Percentiles rank a stretch among this genome's conserved stretches.
Conservation (phyloP, 2,888 invertebrate genomes). For the Entomobrya multifasciata region DNA sequence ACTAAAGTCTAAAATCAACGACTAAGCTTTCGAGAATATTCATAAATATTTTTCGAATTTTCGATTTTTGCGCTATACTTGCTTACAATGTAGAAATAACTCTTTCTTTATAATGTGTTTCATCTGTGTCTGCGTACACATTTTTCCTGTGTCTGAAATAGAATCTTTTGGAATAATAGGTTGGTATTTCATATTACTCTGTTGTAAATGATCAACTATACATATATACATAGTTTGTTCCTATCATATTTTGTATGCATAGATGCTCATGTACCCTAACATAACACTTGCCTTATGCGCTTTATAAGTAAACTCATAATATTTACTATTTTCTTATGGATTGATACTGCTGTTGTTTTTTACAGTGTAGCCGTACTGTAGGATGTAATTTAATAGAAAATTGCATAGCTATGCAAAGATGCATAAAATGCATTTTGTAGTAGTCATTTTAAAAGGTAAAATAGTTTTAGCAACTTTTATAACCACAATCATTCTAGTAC, state of each 20-base stretch:
- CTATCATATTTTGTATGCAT: not conserved
- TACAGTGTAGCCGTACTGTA: too few species aligned
- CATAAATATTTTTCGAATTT: not conserved
- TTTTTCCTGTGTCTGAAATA: not conserved
- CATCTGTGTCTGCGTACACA: conserved; percentile 27
- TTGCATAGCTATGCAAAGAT: conserved; percentile 12
- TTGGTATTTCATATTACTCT: conserved; percentile 22
- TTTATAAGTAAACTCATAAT: too few species aligned
- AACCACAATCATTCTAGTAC: too few species aligned
- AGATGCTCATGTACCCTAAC: not conserved
- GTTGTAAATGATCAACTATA: conserved; percentile 5
- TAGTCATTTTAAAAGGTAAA: not conserved
- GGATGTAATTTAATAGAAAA: too few species aligned
- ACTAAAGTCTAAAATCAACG: too few species aligned
- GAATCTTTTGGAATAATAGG: conserved; percentile 22
- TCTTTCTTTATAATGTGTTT: not conserved
- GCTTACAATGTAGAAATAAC: too few species aligned
- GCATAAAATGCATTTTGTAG: conserved; percentile 6
- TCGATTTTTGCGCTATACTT: too few species aligned
- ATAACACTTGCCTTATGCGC: conserved; percentile 1
- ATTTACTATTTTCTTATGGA: too few species aligned
- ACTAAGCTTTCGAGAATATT: too few species aligned
- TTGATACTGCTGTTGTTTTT: too few species aligned
- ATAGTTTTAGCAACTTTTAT: not conserved
- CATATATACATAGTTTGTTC: not conserved